A percentile compares a stretch with the other conserved stretches of the same genome.
phyloP scores from a whole-genome alignment of 2,888 invertebrate genomes.

The Synanthedon vespiformis region DNA sequence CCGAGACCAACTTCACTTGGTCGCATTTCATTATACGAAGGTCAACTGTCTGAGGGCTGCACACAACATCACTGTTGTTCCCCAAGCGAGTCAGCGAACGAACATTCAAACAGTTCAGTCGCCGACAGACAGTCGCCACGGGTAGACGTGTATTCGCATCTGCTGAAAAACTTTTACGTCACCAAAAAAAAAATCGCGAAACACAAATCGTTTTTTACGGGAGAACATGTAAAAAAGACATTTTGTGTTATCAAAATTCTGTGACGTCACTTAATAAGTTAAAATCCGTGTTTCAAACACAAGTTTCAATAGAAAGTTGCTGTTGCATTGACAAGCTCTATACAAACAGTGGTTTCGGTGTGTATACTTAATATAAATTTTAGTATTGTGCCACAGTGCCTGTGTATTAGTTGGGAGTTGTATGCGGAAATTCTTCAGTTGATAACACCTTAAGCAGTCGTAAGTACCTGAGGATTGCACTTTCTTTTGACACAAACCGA shows the following conservation, averaged over 20 bases:
- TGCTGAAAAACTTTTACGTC: constrained; percentile 35
- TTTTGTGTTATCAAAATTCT: constrained; percentile 10
- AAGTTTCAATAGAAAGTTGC: constrained; percentile 36
- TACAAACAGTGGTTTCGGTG: constrained; percentile 25
- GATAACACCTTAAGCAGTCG: too few relatives aligned
- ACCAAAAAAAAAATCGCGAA: constrained; percentile 19
- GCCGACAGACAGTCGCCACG: constrained; percentile 18
- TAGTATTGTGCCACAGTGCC: constrained; percentile 37
- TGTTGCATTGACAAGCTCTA: constrained; percentile 32
- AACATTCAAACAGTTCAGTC: constrained; percentile 23
- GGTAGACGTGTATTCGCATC: constrained; percentile 20
- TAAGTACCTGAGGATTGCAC: neutral
- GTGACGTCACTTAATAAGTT: constrained; percentile 1
- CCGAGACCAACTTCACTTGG: constrained; percentile 44
- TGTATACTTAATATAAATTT: constrained; percentile 25
- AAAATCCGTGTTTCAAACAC: constrained; percentile 4
- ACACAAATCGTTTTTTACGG: constrained; percentile 27
- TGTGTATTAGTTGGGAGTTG: constrained; percentile 31
- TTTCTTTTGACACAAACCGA: neutral
- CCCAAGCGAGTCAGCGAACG: neutral
- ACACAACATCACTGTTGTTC: constrained; percentile 3
- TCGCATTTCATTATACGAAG: constrained; percentile 52
- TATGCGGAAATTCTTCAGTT: constrained; percentile 28
- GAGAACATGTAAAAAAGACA: constrained; percentile 19
- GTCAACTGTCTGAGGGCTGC: constrained; percentile 29